Evolutionary conservation across 2,113 vertebrate genomes (phyloP).

Genomic region (Apeltes quadracus): DNA sequence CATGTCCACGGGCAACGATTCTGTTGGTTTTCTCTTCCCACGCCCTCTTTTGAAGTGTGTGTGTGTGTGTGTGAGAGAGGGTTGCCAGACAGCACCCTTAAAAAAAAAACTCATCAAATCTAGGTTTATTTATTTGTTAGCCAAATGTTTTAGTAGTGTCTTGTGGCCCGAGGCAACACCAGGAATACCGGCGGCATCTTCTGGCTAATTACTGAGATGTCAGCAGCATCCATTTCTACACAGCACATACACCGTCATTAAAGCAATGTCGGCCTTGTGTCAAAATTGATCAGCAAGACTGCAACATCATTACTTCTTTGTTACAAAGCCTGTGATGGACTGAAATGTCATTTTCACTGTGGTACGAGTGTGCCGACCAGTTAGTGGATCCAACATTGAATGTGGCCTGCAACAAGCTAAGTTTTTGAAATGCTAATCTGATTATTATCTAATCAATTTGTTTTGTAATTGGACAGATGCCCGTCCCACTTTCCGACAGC

Average conservation of each 20-base stretch:
- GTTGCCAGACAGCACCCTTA: constrained; percentile 57
- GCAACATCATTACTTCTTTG: background rate
- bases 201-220: constrained; percentile 54
- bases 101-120: constrained; percentile 35
- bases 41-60: constrained; percentile 53
- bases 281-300: constrained; percentile 6
- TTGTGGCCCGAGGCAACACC: constrained; percentile 42
- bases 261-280: constrained; percentile 16
- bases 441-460: background rate
- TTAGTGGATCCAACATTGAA: background rate
- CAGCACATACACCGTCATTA: constrained; percentile 9
- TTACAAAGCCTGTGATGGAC: constrained; percentile 7
- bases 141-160: constrained; percentile 33
- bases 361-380: background rate
- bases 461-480: background rate
- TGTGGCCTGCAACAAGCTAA: background rate
- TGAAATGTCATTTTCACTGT: constrained; percentile 8
- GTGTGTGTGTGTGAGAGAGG: constrained; percentile 22
- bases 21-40: constrained; percentile 55
- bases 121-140: constrained; percentile 17
- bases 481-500: background rate
- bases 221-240: constrained; percentile 24
- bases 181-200: constrained; percentile 60
- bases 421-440: background rate
- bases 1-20: constrained; percentile 57